Evolutionary conservation across 2,888 invertebrate genomes (phyloP), one percentile per base, ranked within the genome.

Genomic region (Parthenolecanium corni): DNA sequence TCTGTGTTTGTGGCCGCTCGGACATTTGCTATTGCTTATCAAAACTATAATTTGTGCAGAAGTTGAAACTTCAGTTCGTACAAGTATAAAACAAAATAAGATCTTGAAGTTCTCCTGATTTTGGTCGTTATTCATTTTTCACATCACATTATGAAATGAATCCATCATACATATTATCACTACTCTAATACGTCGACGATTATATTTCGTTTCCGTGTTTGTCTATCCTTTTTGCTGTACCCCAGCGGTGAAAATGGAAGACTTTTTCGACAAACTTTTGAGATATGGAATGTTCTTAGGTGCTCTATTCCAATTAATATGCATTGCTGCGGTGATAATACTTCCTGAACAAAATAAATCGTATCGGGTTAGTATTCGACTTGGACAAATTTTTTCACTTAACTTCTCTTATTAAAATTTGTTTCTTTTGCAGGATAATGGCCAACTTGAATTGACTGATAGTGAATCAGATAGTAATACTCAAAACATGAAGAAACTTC

Each of bases 381-480:
- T 9, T 21, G 12, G 5, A 25, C 18, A n/a, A 24, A 14, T 52
- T 23, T 12, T 25, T 31, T 52, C 23, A 25, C 12, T 3, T 25
- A 21, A 4, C 2, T 54, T n/a, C 2, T 42, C 18, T 42, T 12
- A 56, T 56, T 56, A n/a, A 14, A 53, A 20, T 2, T 25, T 36
- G 6, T 62, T 12, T 42, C 52, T 42, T 62, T 64, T 63, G 16
- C 64, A 73, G 73, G 52, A 64, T 25, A 42, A 46, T 25, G 52
- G 52, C 31, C 71, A 71, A 64, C 70, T 70, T 16, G 72, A 72
- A 25, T 67, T 69, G 3, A 71, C 72, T 64, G 73, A 73, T 61
- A 72, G 73, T 46, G 68, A 68, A 56, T 72, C 72, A 12, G 73
- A 73, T 63, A 72, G 72, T 9, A 72, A 71, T 64, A 72, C 72